Conservation (phyloP, 2,888 invertebrate genomes). For the Lasioglossum vierecki region DNA sequence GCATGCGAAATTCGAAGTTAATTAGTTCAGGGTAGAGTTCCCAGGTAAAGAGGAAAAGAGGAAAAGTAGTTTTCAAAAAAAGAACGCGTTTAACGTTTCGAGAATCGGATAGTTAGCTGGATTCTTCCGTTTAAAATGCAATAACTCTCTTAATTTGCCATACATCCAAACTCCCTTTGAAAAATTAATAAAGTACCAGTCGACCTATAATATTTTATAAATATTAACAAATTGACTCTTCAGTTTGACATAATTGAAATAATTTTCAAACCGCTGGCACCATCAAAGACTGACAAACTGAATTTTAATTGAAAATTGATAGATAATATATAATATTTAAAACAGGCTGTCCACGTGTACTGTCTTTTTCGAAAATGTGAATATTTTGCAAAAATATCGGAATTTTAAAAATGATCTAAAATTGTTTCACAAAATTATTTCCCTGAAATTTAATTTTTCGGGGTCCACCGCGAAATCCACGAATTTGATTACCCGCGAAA, state of each 20-base stretch:
- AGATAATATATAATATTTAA: no score
- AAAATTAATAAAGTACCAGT: not conserved
- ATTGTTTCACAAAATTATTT: not conserved
- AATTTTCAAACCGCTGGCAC: not conserved
- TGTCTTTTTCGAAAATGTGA: no score
- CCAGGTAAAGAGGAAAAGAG: not conserved
- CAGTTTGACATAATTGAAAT: not conserved
- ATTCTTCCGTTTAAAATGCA: not conserved
- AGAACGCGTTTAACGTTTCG: not conserved
- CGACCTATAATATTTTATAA: no score
- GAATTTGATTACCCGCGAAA: not conserved
- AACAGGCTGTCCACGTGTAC: no score
- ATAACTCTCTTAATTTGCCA: not conserved
- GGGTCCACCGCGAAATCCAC: not conserved
- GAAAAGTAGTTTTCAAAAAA: not conserved
- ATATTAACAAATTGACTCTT: not conserved
- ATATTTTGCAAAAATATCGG: no score
- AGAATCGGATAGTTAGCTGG: not conserved
- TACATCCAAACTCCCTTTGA: not conserved
- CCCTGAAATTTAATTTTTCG: not conserved
- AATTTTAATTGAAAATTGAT: no score
- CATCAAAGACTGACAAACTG: no score
- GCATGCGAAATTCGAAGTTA: constrained; percentile 2
- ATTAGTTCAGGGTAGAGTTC: not conserved
- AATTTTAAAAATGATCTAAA: not conserved